A percentile compares a stretch with the other conserved stretches of the same genome.
Conservation (phyloP, 2,113 vertebrate genomes). For the Austrofundulus limnaeus region DNA sequence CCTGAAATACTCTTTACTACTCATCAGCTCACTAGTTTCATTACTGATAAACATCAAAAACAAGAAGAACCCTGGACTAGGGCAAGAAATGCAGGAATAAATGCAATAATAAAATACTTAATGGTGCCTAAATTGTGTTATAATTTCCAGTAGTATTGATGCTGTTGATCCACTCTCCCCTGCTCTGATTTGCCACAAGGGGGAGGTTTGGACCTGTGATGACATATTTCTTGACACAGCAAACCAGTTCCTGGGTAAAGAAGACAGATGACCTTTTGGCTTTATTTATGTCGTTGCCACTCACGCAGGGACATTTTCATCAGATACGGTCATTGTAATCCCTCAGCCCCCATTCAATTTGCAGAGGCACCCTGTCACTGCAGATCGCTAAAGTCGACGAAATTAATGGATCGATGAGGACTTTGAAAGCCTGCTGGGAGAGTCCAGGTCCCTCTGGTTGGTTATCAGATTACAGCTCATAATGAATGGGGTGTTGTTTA, state of each 20-base stretch:
- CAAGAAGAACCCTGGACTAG: no score
- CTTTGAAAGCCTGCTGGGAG: slow-evolving; percentile 74
- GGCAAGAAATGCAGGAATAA: background rate
- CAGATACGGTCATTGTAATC: slow-evolving; percentile 70
- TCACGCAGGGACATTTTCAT: slow-evolving; percentile 68
- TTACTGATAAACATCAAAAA: no score
- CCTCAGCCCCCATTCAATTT: slow-evolving; percentile 73
- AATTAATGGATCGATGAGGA: slow-evolving; percentile 81
- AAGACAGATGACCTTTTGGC: slow-evolving; percentile 68
- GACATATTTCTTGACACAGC: slow-evolving; percentile 29
- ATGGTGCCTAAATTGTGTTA: background rate
- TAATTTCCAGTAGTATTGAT: slow-evolving; percentile 23
- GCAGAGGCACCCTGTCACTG: slow-evolving; percentile 74
- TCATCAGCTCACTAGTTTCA: no score
- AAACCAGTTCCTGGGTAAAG: slow-evolving; percentile 18
- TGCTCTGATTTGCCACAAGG: slow-evolving; percentile 41
- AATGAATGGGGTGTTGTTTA: slow-evolving; percentile 87
- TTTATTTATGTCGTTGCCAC: slow-evolving; percentile 70
- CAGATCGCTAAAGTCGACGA: slow-evolving; percentile 75
- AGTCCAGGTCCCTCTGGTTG: slow-evolving; percentile 62
- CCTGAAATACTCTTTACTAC: no score
- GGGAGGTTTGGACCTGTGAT: slow-evolving; percentile 26
- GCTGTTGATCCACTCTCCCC: background rate
- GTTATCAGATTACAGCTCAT: slow-evolving; percentile 79
- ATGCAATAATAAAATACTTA: background rate